Percentiles rank a stretch among this genome's conserved stretches.
phyloP scores from a whole-genome alignment of 2,888 invertebrate species.

The Dolomedes plantarius region DNA sequence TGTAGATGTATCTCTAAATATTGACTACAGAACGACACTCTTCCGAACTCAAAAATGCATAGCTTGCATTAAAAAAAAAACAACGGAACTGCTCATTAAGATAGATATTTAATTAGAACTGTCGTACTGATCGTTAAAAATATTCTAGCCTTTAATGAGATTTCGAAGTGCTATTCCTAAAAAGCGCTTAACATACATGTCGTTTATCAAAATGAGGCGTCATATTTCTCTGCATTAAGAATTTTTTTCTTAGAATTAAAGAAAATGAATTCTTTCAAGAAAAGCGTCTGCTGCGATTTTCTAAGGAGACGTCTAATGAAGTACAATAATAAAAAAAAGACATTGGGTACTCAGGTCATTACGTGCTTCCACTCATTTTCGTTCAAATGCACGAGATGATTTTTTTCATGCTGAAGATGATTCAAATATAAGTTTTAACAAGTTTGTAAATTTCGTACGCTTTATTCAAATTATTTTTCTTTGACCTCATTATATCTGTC shows the following conservation, averaged over 20 bases:
- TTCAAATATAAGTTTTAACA: constrained; percentile 17
- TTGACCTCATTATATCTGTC: neutral
- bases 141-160: neutral
- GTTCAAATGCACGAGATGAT: neutral
- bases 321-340: neutral
- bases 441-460: neutral
- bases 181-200: constrained; percentile 6
- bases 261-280: neutral
- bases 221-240: neutral
- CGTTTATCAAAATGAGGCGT: constrained; percentile 3
- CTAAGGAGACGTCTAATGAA: neutral
- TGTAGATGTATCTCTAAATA: too few relatives aligned
- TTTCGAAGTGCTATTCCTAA: constrained; percentile 1
- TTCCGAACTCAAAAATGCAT: neutral
- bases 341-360: neutral
- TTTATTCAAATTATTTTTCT: neutral
- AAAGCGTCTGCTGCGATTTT: neutral
- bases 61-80: neutral
- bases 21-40: too few relatives aligned
- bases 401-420: neutral
- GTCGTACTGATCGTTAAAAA: neutral
- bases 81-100: neutral
- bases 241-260: neutral
- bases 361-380: neutral
- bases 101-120: constrained; percentile 4